Base-by-base conservation (phyloP, 2,888 invertebrate species). In the Neelides folsomi region DNA sequence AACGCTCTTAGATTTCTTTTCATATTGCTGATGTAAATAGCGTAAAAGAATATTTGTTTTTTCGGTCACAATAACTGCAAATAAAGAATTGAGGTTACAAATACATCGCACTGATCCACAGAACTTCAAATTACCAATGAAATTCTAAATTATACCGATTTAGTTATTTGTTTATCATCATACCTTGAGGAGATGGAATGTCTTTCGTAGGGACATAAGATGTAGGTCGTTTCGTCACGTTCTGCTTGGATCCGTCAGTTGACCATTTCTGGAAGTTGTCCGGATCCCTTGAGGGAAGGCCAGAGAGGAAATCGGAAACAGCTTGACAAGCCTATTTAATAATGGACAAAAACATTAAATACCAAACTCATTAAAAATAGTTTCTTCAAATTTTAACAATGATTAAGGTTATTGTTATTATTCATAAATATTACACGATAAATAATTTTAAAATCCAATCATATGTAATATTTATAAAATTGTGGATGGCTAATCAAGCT, bases 21-120 rank as follows among this genome's bases (percentile, higher is more conserved):
- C 92, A 88, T 90, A 93, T 72, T 90, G 89, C 67, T 92, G 89
- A 66, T 93, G 92, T 59, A 94, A 77, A 72, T 90, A 94, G 73
- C 93, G 81, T 67, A 94, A 73, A 54, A 94, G 76, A 67, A 94
- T 92, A 69, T 90, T 92, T 45, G 90, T 87, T 73, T 90, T 93
- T 72, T 94, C 94, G 68, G 92, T 89, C 41, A 92, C 92, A 68
- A 94, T 94, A 66, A 92, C 88, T 85, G 76, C 58, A 82, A 79
- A 67, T 49, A 59, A 65, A 66, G 64, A 66, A 58, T 56, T 54
- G 12, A 9, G 9, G 9, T 18, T 7, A 13, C 12, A 18, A 15
- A 18, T 9, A 3, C 13, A 5, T 42, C 42, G 13, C 5, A 15
- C 5, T 15, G 9, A 4, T 15, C 15, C n/a, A 45, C 19, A 27